These are phyloP conservation scores for Solenopsis invicta DNA, from an alignment of 1,140 invertebrate genomes.

Conservation along the genomic window DNA sequence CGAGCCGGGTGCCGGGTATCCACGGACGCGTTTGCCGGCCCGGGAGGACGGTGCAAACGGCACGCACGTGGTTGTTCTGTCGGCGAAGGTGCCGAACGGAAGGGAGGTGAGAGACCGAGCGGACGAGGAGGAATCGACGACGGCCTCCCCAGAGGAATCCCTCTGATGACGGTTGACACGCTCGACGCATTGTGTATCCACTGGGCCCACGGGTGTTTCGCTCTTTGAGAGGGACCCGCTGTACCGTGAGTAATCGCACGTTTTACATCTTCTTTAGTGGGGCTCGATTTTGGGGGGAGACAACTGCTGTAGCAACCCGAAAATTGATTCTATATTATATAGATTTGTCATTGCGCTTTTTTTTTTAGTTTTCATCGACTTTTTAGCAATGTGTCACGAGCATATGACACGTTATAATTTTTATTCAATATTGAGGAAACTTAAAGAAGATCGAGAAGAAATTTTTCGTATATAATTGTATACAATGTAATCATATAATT, in stretches of 20 bases:
- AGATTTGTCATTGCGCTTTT: background rate
- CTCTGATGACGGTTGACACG: conserved; percentile 21
- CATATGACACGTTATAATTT: background rate
- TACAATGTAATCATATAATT: no score
- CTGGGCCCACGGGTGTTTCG: background rate
- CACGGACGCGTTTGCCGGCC: conserved; percentile 19
- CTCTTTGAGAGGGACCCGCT: background rate
- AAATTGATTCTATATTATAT: background rate
- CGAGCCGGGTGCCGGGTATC: background rate
- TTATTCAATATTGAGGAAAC: background rate
- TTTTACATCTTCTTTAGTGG: background rate
- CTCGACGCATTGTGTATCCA: conserved; percentile 24
- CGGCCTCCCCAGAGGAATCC: conserved; percentile 12
- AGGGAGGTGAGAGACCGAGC: background rate
- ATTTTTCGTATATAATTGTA: no score
- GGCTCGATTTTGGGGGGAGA: background rate
- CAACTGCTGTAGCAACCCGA: background rate
- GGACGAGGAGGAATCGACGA: background rate
- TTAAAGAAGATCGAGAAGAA: background rate
- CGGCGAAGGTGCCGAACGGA: conserved; percentile 20
- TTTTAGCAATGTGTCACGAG: background rate
- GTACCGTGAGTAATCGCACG: conserved; percentile 37
- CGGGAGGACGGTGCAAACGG: conserved; percentile 34
- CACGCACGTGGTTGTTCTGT: conserved; percentile 75
- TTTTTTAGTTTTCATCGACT: background rate